These are phyloP conservation scores for Phania funesta DNA, from an alignment of 2,888 invertebrate species.

Conservation along the genomic window DNA sequence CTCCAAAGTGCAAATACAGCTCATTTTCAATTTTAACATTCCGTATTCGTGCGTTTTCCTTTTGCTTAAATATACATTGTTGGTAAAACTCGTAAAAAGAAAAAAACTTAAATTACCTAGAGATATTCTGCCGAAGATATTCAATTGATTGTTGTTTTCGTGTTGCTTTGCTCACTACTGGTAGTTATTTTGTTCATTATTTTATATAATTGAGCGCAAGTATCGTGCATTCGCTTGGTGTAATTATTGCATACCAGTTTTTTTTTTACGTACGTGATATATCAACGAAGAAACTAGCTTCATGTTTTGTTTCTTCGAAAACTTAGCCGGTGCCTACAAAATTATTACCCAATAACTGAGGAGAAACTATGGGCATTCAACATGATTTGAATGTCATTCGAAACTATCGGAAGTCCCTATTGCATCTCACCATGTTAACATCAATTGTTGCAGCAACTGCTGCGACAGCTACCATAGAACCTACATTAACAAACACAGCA, in stretches of 20 bases:
- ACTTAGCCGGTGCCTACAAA: background rate
- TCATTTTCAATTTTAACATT: slow-evolving; percentile 69
- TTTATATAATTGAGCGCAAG: background rate
- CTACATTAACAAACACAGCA: slow-evolving; percentile 5
- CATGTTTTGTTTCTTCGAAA: slow-evolving; percentile 33
- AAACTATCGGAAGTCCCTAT: slow-evolving; percentile 70
- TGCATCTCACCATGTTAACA: slow-evolving; percentile 75
- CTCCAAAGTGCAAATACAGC: slow-evolving; percentile 67
- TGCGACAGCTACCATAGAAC: slow-evolving; percentile 56
- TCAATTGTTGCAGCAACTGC: slow-evolving; percentile 74
- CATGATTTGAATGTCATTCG: slow-evolving; percentile 72
- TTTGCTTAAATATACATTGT: slow-evolving; percentile 53
- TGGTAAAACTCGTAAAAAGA: slow-evolving; percentile 3
- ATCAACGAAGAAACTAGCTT: background rate
- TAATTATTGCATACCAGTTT: background rate
- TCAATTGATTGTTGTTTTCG: background rate
- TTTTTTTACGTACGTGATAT: background rate
- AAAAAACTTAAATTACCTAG: slow-evolving; percentile 6
- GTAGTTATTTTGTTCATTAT: background rate
- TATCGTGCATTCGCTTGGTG: background rate
- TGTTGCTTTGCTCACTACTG: background rate
- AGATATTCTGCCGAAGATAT: background rate
- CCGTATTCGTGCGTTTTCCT: slow-evolving; percentile 36
- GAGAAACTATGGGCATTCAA: slow-evolving; percentile 72
- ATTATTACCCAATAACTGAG: slow-evolving; percentile 1